A percentile compares a stretch with the other conserved stretches of the same genome.
Conservation (phyloP, 2,113 vertebrate species). For the Neofelis nebulosa region DNA sequence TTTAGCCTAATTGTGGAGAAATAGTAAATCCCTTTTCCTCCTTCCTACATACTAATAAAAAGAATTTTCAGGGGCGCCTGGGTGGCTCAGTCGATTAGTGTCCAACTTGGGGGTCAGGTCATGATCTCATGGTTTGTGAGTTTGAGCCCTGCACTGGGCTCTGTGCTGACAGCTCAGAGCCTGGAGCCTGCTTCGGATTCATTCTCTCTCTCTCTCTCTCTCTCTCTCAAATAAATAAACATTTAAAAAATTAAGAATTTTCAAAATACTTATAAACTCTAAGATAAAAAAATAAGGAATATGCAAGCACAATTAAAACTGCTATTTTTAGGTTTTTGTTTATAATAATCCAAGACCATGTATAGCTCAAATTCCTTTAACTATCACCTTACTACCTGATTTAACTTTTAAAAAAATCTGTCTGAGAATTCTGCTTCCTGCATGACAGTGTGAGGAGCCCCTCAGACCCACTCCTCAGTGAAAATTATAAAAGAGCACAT, state of each 20-base stretch:
- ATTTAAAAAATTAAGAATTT: background rate
- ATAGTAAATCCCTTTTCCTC: background rate
- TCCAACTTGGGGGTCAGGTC: too few relatives aligned
- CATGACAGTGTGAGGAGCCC: background rate
- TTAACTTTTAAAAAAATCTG: background rate
- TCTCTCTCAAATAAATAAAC: too few relatives aligned
- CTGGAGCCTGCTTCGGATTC: too few relatives aligned
- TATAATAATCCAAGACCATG: background rate
- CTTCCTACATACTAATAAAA: background rate
- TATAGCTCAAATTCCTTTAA: slow-evolving; percentile 3
- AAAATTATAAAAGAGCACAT: background rate
- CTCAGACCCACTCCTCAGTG: background rate
- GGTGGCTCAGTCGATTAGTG: too few relatives aligned
- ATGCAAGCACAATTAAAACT: background rate
- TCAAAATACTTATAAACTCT: slow-evolving; percentile 1
- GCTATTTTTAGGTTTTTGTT: background rate
- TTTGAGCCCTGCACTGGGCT: too few relatives aligned
- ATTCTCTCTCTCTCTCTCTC: too few relatives aligned
- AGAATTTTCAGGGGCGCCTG: background rate
- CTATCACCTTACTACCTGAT: background rate
- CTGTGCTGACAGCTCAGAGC: too few relatives aligned
- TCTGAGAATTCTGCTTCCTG: background rate
- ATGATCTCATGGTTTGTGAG: too few relatives aligned
- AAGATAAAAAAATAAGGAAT: background rate
- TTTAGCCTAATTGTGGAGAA: background rate